Evolutionary conservation across 2,113 vertebrate genomes (phyloP), one percentile per base, ranked within the genome.

Genomic region (Corapipo altera): DNA sequence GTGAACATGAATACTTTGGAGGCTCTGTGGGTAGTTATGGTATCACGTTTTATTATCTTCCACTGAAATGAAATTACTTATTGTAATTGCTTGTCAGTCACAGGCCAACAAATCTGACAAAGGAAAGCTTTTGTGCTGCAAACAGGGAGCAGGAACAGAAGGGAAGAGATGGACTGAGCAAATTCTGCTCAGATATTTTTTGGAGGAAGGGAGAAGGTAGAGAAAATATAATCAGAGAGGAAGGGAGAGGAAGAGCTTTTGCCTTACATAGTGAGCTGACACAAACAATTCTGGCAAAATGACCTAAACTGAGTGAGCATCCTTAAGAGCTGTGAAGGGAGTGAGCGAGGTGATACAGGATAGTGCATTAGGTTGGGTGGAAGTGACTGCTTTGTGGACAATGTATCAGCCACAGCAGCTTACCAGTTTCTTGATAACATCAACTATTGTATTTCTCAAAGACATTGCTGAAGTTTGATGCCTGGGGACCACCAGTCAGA

Each of bases 61-160:
- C 93, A 75, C 96, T 97, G 93, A 97, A 98, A 97, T 98, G 96
- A 98, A 97, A 98, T 98, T 98, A 98, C 97, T 98, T 97, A 97
- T 95, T 98, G 96, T 98, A 98, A 98, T 98, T 98, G 97, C 98
- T 98, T 98, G 97, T 97, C 98, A 97, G 98, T 98, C 98, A 98
- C 97, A 97, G 96, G 80, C 96, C 97, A 98, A 93, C 95, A 97
- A 95, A 97, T 93, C 97, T 95, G 97, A 98, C 96, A 97, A 93
- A 96, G 91, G 72, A 94, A 97, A 90, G 93, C 91, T 92, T 92
- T 79, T 82, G 55, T 87, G 73, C 79, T 91, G 62, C 2, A 16
- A 78, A 70, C 1, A 4, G 77, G 59, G 41, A 95, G 37, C 41
- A 43, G 75, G 33, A 88, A 39, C 48, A 76, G 76, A 79, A 86